Conservation (phyloP, 2,888 invertebrate genomes). For the Drosophila merina region DNA sequence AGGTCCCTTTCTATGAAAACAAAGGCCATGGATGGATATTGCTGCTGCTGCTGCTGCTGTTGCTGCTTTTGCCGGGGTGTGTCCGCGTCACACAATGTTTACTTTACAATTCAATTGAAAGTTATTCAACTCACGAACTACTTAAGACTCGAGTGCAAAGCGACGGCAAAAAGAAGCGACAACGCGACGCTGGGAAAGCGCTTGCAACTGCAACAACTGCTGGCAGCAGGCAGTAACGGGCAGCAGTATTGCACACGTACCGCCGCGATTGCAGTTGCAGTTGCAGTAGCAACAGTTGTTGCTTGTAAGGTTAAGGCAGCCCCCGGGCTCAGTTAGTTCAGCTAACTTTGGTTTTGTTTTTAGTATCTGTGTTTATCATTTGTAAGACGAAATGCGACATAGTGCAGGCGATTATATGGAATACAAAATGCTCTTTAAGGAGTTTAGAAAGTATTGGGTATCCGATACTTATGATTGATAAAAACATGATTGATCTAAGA, state of each 20-base stretch:
- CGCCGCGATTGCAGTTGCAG: slow-evolving; percentile 49
- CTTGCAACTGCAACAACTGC: slow-evolving; percentile 40
- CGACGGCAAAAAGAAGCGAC: slow-evolving; percentile 54
- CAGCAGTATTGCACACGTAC: slow-evolving; percentile 68
- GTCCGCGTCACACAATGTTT: slow-evolving; percentile 76
- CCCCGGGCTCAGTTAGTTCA: slow-evolving; percentile 23
- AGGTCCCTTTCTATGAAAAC: slow-evolving; percentile 47
- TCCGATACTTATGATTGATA: not conserved
- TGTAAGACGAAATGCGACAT: slow-evolving; percentile 71
- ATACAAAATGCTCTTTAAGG: slow-evolving; percentile 19
- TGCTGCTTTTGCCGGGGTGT: slow-evolving; percentile 59
- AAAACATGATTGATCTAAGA: not conserved
- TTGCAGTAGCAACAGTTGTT: slow-evolving; percentile 67
- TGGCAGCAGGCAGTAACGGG: slow-evolving; percentile 48
- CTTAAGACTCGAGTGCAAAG: slow-evolving; percentile 67
- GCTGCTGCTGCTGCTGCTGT: slow-evolving; percentile 20
- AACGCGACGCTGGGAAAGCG: slow-evolving; percentile 64
- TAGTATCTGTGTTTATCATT: slow-evolving; percentile 76
- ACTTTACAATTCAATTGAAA: slow-evolving; percentile 81
- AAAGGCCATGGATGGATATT: slow-evolving; percentile 55
- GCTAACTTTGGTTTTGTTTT: slow-evolving; percentile 34
- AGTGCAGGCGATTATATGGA: slow-evolving; percentile 55
- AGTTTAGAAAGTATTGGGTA: not conserved
- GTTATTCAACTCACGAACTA: slow-evolving; percentile 81
- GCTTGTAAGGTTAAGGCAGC: slow-evolving; percentile 41